phyloP scores from a whole-genome alignment of 2,888 invertebrate species.

The Encarsia formosa region DNA sequence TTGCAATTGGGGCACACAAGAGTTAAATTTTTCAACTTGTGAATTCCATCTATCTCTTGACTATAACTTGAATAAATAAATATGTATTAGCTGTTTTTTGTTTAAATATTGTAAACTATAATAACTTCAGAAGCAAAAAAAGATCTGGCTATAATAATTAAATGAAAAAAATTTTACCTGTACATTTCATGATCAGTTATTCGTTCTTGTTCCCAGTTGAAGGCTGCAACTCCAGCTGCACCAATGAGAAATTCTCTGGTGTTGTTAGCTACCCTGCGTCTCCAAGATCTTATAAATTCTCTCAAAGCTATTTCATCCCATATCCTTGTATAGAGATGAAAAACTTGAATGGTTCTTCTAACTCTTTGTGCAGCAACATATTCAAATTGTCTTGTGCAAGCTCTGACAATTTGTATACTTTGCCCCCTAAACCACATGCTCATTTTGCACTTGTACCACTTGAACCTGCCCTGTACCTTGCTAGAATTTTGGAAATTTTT shows the following conservation, averaged over 20 bases:
- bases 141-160: slow-evolving; percentile 9
- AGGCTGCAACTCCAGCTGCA: slow-evolving; percentile 55
- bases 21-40: slow-evolving; percentile 55
- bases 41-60: slow-evolving; percentile 59
- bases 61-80: slow-evolving; percentile 46
- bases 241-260: slow-evolving; percentile 57
- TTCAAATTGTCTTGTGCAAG: slow-evolving; percentile 43
- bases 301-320: slow-evolving; percentile 61
- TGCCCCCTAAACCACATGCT: slow-evolving; percentile 41
- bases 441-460: slow-evolving; percentile 33
- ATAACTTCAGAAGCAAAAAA: too few species aligned
- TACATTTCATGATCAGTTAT: slow-evolving; percentile 58
- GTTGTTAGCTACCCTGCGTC: slow-evolving; percentile 50
- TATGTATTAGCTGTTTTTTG: not conserved
- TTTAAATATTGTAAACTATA: not conserved
- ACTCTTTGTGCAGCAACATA: slow-evolving; percentile 57
- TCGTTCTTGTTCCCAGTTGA: slow-evolving; percentile 62
- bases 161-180: slow-evolving; percentile 39
- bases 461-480: slow-evolving; percentile 27
- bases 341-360: slow-evolving; percentile 61
- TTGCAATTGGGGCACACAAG: slow-evolving; percentile 55
- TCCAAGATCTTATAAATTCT: slow-evolving; percentile 54
- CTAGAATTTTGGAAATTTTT: slow-evolving; percentile 9
- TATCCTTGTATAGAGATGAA: slow-evolving; percentile 60
- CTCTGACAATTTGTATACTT: slow-evolving; percentile 35